Conservation (phyloP, 2,113 vertebrate species). For the Hippocampus barbouri region DNA sequence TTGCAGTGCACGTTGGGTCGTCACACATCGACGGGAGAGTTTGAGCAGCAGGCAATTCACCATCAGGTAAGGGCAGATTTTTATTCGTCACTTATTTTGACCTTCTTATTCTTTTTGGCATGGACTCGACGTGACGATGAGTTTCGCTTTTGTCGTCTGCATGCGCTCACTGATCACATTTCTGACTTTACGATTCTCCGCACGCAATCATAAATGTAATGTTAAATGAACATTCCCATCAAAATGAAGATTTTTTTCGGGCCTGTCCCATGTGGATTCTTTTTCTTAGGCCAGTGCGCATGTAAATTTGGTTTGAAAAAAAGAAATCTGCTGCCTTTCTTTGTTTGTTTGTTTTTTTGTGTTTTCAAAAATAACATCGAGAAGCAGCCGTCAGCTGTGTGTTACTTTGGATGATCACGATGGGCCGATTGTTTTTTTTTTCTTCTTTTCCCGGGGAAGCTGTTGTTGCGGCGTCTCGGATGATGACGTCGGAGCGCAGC, state of each 20-base stretch:
- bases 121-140: background rate
- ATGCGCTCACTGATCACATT: background rate
- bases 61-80: background rate
- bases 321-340: too few relatives aligned
- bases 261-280: too few relatives aligned
- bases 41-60: background rate
- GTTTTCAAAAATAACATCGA: too few relatives aligned
- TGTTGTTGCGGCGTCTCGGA: background rate
- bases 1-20: slow-evolving; percentile 32
- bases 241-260: background rate
- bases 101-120: background rate
- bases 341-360: too few relatives aligned
- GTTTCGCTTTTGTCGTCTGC: background rate
- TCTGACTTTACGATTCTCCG: background rate
- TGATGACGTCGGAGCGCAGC: slow-evolving; percentile 4
- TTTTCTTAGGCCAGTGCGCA: too few relatives aligned
- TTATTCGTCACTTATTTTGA: background rate
- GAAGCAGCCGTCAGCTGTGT: too few relatives aligned
- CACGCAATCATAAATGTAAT: background rate
- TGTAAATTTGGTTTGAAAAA: too few relatives aligned
- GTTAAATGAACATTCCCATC: background rate
- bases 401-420: too few relatives aligned
- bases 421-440: too few relatives aligned
- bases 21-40: background rate
- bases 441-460: too few relatives aligned